Evolutionary conservation across 2,888 invertebrate genomes (phyloP).

Genomic region (Gasteruption jaculator): DNA sequence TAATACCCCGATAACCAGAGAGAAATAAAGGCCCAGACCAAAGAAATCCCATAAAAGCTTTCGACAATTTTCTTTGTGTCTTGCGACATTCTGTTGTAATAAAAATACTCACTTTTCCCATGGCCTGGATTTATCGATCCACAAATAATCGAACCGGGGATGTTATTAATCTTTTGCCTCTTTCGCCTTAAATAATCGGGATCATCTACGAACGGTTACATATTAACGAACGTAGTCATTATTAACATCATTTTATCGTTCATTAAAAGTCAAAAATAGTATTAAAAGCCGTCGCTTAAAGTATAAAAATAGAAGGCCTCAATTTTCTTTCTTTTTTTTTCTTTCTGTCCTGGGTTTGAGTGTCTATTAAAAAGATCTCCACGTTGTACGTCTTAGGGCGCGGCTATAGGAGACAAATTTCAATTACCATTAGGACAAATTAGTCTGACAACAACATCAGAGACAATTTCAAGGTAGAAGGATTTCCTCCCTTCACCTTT

Average conservation of each 20-base stretch:
- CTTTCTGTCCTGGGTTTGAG: conserved; percentile 4
- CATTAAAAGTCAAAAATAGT: conserved; percentile 21
- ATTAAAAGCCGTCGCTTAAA: conserved; percentile 20
- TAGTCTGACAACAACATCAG: no score
- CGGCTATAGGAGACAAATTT: no score
- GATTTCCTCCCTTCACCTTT: no score
- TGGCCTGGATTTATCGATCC: conserved; percentile 53
- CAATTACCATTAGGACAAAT: no score
- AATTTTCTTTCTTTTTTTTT: conserved; percentile 9
- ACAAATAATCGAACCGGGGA: conserved; percentile 53
- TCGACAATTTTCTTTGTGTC: no score
- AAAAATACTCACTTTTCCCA: conserved; percentile 54
- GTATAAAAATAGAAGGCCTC: conserved; percentile 27
- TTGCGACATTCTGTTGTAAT: no score
- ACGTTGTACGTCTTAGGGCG: no score
- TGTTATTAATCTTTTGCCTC: conserved; percentile 55
- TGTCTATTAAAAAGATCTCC: not conserved
- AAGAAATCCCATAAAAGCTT: no score
- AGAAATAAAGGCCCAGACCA: no score
- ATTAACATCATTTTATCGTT: conserved; percentile 14
- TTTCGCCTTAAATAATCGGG: conserved; percentile 60
- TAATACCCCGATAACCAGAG: no score
- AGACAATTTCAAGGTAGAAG: no score
- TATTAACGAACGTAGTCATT: conserved; percentile 23
- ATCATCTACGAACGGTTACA: conserved; percentile 58